These are phyloP conservation scores for Vesta saturnalis DNA, from an alignment of 2,888 invertebrate species.

Conservation along the genomic window DNA sequence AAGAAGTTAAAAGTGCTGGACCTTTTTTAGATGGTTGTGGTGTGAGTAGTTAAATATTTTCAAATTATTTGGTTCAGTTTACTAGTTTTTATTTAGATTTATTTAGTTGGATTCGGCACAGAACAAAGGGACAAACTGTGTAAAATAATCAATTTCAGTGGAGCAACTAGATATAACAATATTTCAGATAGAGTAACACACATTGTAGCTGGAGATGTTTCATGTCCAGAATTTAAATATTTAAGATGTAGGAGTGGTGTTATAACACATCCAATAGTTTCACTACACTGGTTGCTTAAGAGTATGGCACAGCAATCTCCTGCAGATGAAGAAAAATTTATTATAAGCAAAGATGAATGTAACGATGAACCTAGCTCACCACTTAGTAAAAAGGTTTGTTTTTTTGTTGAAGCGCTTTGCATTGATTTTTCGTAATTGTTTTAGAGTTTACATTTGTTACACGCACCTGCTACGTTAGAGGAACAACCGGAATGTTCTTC, in stretches of 20 bases:
- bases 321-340: constrained; percentile 66
- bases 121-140: constrained; percentile 74
- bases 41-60: constrained; percentile 64
- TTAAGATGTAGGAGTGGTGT: constrained; percentile 46
- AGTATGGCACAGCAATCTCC: constrained; percentile 73
- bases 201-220: constrained; percentile 75
- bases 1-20: constrained; percentile 76
- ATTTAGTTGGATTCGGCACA: constrained; percentile 72
- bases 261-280: constrained; percentile 65
- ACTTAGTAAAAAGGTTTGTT: constrained; percentile 66
- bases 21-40: constrained; percentile 90
- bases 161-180: constrained; percentile 84
- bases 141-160: constrained; percentile 77
- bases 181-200: constrained; percentile 83
- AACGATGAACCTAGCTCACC: constrained; percentile 62
- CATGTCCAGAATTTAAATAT: constrained; percentile 62
- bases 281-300: constrained; percentile 78
- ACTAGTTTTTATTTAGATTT: constrained; percentile 64
- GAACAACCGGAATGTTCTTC: neutral
- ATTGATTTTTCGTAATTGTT: constrained; percentile 30
- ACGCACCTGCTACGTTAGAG: constrained; percentile 44
- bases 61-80: neutral
- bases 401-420: neutral
- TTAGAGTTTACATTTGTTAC: constrained; percentile 56
- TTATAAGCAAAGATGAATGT: constrained; percentile 44